These are phyloP conservation scores for Suillia variegata DNA, from an alignment of 2,888 invertebrate genomes.

Conservation along the genomic window DNA sequence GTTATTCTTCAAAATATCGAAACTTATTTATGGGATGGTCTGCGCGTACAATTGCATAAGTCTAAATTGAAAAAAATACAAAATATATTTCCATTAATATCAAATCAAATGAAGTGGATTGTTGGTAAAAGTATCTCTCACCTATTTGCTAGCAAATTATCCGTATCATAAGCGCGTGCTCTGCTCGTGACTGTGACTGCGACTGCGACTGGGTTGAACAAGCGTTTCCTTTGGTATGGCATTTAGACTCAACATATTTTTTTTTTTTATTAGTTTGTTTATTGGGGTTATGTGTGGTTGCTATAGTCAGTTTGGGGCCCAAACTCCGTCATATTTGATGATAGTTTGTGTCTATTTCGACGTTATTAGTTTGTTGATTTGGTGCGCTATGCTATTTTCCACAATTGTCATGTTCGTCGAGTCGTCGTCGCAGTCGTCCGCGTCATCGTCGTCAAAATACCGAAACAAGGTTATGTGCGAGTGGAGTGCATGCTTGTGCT, in stretches of 20 bases:
- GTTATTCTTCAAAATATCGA: too few species aligned
- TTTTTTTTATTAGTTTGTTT: conserved; percentile 61
- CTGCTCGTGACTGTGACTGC: not conserved
- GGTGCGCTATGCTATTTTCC: conserved; percentile 27
- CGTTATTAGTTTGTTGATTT: conserved; percentile 52
- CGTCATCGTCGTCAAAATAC: not conserved
- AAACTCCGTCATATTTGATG: not conserved
- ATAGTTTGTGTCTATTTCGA: conserved; percentile 36
- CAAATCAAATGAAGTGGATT: too few species aligned
- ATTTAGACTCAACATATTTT: conserved; percentile 8
- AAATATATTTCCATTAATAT: too few species aligned
- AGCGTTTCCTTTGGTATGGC: not conserved
- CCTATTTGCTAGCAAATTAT: too few species aligned
- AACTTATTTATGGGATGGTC: too few species aligned
- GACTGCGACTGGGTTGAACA: not conserved
- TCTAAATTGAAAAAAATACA: too few species aligned
- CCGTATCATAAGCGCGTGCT: too few species aligned
- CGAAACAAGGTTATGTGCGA: not conserved
- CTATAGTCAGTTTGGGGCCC: conserved; percentile 44
- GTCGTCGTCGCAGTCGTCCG: too few species aligned
- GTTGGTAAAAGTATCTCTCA: too few species aligned
- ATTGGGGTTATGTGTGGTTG: conserved; percentile 61
- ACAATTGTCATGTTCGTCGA: not conserved
- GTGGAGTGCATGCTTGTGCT: not conserved
- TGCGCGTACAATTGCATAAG: too few species aligned